A percentile compares a stretch with the other conserved stretches of the same genome.
phyloP scores from a whole-genome alignment of 2,797 vertebrate genomes.

The Pristis pectinata region DNA sequence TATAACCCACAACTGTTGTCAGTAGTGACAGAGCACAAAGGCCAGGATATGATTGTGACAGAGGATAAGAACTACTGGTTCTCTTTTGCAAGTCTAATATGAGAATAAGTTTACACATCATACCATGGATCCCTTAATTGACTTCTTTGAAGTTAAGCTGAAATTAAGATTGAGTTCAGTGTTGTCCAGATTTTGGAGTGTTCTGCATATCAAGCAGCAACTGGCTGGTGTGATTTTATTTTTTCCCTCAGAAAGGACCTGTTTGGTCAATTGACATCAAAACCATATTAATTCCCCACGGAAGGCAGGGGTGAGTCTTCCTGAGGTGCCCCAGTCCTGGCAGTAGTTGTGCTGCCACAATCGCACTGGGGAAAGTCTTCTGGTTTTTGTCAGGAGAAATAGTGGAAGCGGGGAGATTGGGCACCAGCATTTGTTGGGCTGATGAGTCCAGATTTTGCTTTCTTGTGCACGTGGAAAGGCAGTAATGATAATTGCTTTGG shows the following conservation, averaged over 20 bases:
- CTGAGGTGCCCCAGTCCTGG: neutral
- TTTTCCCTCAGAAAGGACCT: neutral
- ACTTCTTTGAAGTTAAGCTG: no score
- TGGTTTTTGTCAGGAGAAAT: neutral
- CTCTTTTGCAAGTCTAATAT: neutral
- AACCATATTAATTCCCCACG: neutral
- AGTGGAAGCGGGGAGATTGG: neutral
- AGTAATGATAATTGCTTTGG: neutral
- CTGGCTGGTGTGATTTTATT: neutral
- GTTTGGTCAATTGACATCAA: neutral
- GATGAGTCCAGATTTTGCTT: neutral
- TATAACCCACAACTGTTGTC: neutral
- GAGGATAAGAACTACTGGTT: neutral
- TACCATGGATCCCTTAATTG: neutral
- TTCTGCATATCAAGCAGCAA: neutral
- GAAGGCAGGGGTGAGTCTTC: neutral
- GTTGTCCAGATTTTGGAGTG: neutral
- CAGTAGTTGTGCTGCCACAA: neutral
- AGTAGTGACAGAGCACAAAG: no score
- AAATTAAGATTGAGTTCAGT: neutral
- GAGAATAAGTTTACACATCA: no score
- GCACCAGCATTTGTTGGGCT: neutral
- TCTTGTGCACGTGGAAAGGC: neutral
- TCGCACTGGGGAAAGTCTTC: neutral
- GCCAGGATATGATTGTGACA: neutral